A percentile compares a stretch with the other conserved stretches of the same genome.
Evolutionary conservation across 2,113 vertebrate genomes (phyloP).

Genomic region (Tragelaphus scriptus): DNA sequence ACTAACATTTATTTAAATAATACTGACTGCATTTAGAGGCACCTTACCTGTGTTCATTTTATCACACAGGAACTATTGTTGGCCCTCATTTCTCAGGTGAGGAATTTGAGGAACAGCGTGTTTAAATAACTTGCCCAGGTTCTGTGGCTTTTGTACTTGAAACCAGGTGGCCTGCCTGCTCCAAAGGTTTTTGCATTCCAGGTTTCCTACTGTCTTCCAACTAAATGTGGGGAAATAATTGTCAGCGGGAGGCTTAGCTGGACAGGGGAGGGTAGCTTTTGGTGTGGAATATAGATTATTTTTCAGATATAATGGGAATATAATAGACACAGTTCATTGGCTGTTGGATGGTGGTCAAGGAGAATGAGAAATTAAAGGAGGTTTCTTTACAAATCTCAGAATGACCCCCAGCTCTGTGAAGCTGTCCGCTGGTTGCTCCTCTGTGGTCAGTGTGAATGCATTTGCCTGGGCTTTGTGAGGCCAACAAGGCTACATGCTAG

Average conservation of each 20-base stretch:
- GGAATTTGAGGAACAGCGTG: background rate
- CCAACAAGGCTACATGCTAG: background rate
- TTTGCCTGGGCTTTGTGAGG: background rate
- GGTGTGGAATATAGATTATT: background rate
- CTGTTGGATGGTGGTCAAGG: background rate
- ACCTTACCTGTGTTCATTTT: background rate
- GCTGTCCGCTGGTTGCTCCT: background rate
- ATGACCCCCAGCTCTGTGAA: background rate
- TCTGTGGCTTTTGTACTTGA: background rate
- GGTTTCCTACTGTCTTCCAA: background rate
- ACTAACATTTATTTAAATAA: background rate
- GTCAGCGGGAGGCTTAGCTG: background rate
- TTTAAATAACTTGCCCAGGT: background rate
- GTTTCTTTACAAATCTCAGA: background rate
- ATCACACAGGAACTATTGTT: background rate
- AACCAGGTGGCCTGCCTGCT: background rate
- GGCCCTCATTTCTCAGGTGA: background rate
- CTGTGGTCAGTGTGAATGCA: background rate
- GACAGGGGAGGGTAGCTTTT: background rate
- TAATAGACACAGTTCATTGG: background rate
- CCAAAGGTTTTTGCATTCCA: background rate
- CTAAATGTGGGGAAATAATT: background rate
- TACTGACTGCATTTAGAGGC: background rate
- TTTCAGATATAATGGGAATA: slow-evolving; percentile 16
- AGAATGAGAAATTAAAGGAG: background rate